Evolutionary conservation across 2,888 invertebrate species (phyloP).

Genomic region (Tinea trinotella): DNA sequence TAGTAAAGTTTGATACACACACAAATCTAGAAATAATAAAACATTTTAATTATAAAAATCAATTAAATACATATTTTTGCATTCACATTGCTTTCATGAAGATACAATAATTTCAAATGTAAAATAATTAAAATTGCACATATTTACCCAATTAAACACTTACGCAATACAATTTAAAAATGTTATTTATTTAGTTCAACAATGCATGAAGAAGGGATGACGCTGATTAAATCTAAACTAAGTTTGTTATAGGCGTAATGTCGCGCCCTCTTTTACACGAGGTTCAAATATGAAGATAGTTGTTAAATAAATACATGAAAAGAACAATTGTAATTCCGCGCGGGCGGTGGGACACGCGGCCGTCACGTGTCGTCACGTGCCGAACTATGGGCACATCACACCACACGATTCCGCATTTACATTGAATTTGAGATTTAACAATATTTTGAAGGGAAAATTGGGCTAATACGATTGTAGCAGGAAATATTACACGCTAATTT

Average conservation of each 20-base stretch:
- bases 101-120: too few species aligned
- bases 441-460: slow-evolving; percentile 46
- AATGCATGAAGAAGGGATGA: slow-evolving; percentile 29
- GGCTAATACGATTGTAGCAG: slow-evolving; percentile 51
- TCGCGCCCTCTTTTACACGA: slow-evolving; percentile 43
- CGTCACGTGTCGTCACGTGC: slow-evolving; percentile 46
- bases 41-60: too few species aligned
- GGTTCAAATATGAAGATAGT: slow-evolving; percentile 58
- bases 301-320: slow-evolving; percentile 58
- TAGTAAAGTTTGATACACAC: too few species aligned
- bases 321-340: slow-evolving; percentile 26
- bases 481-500: slow-evolving; percentile 72
- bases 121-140: not conserved
- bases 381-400: slow-evolving; percentile 26
- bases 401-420: slow-evolving; percentile 17
- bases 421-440: slow-evolving; percentile 27
- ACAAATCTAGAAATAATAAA: too few species aligned
- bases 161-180: slow-evolving; percentile 11
- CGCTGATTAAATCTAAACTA: slow-evolving; percentile 61
- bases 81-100: too few species aligned
- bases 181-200: slow-evolving; percentile 25
- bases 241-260: slow-evolving; percentile 44
- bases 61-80: too few species aligned
- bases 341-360: slow-evolving; percentile 31
- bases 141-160: not conserved